phyloP scores from a whole-genome alignment of 2,113 vertebrate genomes.

The Peromyscus polionotus region DNA sequence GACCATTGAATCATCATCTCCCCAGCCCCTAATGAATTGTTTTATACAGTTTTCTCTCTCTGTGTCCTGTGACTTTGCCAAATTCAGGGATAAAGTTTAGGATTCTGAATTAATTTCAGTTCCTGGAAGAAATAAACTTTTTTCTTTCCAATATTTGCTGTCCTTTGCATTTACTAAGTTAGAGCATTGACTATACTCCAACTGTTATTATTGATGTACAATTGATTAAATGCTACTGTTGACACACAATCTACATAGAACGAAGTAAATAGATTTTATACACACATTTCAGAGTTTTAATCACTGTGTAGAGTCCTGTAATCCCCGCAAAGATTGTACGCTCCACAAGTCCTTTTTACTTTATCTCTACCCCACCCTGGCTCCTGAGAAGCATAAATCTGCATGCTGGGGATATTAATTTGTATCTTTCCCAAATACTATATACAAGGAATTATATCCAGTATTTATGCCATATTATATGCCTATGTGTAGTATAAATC shows the following conservation, averaged over 20 bases:
- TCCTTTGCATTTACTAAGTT: background rate
- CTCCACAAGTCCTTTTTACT: background rate
- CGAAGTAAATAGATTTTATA: background rate
- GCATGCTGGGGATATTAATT: background rate
- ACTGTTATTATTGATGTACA: background rate
- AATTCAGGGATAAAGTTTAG: constrained; percentile 14
- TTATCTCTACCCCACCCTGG: background rate
- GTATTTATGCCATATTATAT: background rate
- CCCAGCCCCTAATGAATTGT: background rate
- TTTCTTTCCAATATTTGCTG: constrained; percentile 12
- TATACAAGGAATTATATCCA: background rate
- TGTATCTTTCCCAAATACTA: background rate
- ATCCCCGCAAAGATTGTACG: background rate
- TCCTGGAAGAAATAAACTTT: background rate
- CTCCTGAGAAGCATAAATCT: background rate
- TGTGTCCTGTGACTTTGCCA: background rate
- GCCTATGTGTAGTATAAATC: background rate
- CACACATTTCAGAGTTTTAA: background rate
- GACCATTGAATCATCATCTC: background rate
- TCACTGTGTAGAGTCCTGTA: background rate
- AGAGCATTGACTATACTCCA: background rate
- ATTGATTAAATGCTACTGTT: background rate
- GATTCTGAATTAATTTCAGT: background rate
- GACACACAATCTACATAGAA: background rate
- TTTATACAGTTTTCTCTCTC: background rate